phyloP scores from a whole-genome alignment of 2,888 invertebrate genomes.

The Bursaphelenchus okinawaensis region DNA sequence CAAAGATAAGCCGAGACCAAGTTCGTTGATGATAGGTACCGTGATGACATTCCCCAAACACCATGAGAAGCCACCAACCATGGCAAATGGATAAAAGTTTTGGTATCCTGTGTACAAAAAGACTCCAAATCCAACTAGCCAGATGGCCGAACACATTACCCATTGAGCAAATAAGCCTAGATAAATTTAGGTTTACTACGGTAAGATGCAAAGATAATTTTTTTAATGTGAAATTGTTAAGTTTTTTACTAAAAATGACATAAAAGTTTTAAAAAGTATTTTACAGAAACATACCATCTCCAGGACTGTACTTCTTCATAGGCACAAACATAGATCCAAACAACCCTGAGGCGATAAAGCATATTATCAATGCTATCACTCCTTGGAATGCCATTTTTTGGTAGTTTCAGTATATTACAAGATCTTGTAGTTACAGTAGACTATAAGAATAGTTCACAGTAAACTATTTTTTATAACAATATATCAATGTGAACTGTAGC shows the following conservation, averaged over 20 bases:
- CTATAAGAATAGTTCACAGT: no score
- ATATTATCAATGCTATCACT: constrained; percentile 55
- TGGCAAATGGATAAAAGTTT: constrained; percentile 59
- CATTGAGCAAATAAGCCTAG: constrained; percentile 62
- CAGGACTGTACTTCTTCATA: constrained; percentile 58
- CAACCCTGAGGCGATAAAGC: constrained; percentile 58
- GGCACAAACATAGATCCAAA: constrained; percentile 61
- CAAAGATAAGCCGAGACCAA: constrained; percentile 60
- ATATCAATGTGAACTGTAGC: no score
- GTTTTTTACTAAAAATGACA: no score
- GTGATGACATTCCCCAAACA: constrained; percentile 61
- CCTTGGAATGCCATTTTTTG: neutral
- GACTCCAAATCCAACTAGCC: constrained; percentile 57
- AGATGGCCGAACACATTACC: constrained; percentile 59
- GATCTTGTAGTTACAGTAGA: no score
- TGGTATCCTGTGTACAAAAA: constrained; percentile 56
- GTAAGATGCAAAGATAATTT: no score
- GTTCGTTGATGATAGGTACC: constrained; percentile 60
- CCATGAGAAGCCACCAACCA: constrained; percentile 61
- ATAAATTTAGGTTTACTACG: no score
- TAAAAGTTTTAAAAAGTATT: no score
- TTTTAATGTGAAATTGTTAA: no score
- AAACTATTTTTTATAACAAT: no score
- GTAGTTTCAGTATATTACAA: no score
- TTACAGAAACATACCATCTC: constrained; percentile 36